Evolutionary conservation across 30 jellyfish, hydroid and myxozoan genomes (phyloP).

Genomic region (Sanderia malayensis): DNA sequence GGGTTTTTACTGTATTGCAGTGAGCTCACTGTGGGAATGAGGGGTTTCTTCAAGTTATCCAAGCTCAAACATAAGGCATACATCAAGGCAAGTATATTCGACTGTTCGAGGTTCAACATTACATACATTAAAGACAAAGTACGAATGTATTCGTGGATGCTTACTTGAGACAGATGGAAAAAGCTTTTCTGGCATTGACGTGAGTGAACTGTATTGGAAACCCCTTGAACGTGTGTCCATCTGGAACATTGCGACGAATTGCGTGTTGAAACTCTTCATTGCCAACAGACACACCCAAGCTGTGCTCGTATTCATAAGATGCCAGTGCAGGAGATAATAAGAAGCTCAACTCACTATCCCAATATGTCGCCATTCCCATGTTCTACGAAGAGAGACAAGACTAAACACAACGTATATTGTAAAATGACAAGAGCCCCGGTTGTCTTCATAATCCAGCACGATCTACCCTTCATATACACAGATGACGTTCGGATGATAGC

Average conservation of each 20-base stretch:
- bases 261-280: constrained; percentile 95
- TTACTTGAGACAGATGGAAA: constrained; percentile 84
- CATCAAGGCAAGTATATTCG: no score
- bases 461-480: no score
- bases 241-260: constrained; percentile 83
- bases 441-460: no score
- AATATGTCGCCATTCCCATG: constrained; percentile 74
- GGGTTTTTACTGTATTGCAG: no score
- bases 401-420: no score
- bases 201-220: constrained; percentile 91
- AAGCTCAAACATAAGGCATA: no score
- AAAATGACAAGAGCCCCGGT: no score
- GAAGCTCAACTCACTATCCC: constrained; percentile 91
- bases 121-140: background rate
- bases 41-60: no score
- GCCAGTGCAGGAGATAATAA: constrained; percentile 93
- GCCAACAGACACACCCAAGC: constrained; percentile 86
- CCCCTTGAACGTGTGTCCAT: constrained; percentile 97
- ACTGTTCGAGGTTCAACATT: no score
- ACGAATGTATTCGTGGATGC: background rate
- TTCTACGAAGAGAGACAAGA: no score
- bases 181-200: constrained; percentile 75
- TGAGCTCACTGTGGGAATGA: no score
- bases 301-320: constrained; percentile 82
- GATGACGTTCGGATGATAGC: no score